Evolutionary conservation across 2,888 invertebrate genomes (phyloP), one percentile per base, ranked within the genome.

Genomic region (Heteromyza rotundicornis): DNA sequence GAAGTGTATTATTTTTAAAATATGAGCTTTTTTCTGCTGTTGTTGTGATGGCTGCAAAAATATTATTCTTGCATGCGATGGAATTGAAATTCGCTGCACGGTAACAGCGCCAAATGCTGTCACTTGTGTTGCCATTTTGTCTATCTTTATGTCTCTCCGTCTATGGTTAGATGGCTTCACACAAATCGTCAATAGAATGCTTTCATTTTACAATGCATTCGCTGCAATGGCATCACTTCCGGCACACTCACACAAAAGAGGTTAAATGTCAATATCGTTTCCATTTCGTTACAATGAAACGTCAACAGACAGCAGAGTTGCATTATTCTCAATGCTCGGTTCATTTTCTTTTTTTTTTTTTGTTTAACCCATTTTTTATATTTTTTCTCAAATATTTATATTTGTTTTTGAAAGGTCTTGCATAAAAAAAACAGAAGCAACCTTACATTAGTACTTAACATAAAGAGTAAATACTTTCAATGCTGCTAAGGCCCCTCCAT

Each of bases 221-320:
- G 40, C 40, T 14, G n/a, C 40, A 40, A 40, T 14, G 3, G 40
- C 16, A n/a, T 40, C 40, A 27, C 27, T 27, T 27, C 5, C n/a
- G n/a, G n/a, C 5, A 27, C 27, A 27, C 27, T 40, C 40, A n/a
- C 40, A n/a, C 32, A 20, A 16, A 53, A 17, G 35, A 53, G 36
- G 19, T 53, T 2, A 53, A 53, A 53, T 53, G 27, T 10, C 53
- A 35, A 32, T 32, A 32, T 23, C 35, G 20, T 53, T 32, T 53
- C 53, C 36, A 19, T 27, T 53, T 53, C 35, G 20, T 19, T 32
- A 17, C 16, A 53, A 2, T 16, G 32, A 27, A 27, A 27, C 27
- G 10, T 27, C 27, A 27, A 10, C 27, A 27, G 27, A 10, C 27
- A 27, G 27, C 27, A 10, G 27, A 27, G 27, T 5, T 27, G 27